Conservation (phyloP, 2,797 vertebrate genomes). For the Lepidocolaptes lacrymiger region DNA sequence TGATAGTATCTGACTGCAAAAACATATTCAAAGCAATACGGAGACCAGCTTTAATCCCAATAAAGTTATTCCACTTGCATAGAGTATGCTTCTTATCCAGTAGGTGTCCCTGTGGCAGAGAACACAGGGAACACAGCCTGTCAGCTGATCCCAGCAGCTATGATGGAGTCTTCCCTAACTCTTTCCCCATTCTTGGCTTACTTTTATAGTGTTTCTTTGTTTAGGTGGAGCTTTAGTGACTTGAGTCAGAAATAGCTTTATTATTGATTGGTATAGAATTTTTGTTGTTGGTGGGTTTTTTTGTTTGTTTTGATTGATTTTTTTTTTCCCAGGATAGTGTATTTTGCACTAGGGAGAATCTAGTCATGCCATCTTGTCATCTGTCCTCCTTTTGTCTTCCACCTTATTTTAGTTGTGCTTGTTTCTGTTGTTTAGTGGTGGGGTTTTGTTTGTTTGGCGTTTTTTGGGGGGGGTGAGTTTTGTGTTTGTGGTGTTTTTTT, state of each 20-base stretch:
- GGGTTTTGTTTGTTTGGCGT: rapidly evolving
- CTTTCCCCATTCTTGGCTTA: neutral
- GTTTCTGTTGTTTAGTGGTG: neutral
- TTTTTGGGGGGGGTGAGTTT: neutral
- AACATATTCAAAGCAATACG: neutral
- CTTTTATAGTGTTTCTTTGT: neutral
- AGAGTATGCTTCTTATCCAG: neutral
- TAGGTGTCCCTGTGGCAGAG: too few species aligned
- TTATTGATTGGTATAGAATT: neutral
- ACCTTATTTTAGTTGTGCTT: neutral
- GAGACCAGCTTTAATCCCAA: neutral
- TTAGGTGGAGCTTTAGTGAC: neutral
- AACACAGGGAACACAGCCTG: neutral
- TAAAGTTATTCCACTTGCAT: neutral
- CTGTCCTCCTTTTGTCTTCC: neutral
- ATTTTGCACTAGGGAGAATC: neutral
- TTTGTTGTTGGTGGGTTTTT: neutral
- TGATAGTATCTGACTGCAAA: neutral
- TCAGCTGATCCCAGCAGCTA: neutral
- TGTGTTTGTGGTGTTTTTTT: neutral
- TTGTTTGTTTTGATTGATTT: too few species aligned
- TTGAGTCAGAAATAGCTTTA: neutral
- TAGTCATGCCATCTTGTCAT: neutral
- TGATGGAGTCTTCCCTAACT: neutral
- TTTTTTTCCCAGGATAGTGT: neutral